These are phyloP conservation scores for Anas platyrhynchos DNA, from an alignment of 2,113 vertebrate species.

Conservation along the genomic window DNA sequence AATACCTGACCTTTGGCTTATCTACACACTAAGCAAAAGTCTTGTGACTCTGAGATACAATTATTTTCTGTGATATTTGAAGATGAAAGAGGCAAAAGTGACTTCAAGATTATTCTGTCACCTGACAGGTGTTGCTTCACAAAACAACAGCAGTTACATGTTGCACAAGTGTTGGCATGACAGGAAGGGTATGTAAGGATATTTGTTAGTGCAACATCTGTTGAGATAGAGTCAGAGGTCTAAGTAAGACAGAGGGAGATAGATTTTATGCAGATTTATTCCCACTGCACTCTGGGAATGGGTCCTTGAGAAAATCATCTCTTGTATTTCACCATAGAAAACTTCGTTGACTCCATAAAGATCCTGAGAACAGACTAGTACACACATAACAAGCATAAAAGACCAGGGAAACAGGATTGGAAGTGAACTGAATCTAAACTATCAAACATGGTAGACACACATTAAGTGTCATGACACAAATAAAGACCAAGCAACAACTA, in stretches of 20 bases:
- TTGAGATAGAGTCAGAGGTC: background rate
- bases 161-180: background rate
- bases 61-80: background rate
- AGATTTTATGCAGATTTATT: background rate
- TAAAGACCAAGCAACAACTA: background rate
- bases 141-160: rapidly evolving
- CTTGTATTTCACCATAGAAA: background rate
- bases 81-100: background rate
- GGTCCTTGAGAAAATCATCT: background rate
- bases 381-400: background rate
- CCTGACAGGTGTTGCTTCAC: background rate
- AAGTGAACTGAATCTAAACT: background rate
- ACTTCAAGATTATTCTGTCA: background rate
- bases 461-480: background rate
- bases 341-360: background rate
- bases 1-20: background rate
- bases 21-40: background rate
- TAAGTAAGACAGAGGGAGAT: background rate
- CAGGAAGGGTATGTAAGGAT: background rate
- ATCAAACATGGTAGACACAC: background rate
- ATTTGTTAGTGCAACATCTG: background rate
- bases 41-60: background rate
- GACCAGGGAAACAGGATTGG: background rate
- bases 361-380: background rate
- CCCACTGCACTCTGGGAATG: background rate